A percentile compares a stretch with the other conserved stretches of the same genome.
Evolutionary conservation across 2,888 invertebrate genomes (phyloP).

Genomic region (Lacanobia oleracea): DNA sequence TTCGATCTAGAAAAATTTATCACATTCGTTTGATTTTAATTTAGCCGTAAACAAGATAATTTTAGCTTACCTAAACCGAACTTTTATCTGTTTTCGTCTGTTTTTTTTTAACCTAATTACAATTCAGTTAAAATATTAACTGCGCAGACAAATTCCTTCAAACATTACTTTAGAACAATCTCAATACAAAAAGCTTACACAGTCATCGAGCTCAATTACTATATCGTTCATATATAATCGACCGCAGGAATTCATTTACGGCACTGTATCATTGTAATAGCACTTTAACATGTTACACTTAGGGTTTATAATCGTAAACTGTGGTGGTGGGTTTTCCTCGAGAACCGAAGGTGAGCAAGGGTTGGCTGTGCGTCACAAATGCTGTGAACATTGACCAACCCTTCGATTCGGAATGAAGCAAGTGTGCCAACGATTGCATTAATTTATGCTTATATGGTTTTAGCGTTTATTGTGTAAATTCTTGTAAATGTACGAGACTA

Average conservation of each 20-base stretch:
- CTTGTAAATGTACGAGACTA: background rate
- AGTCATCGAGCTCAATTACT: constrained; percentile 64
- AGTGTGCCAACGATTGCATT: constrained; percentile 53
- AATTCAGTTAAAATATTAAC: background rate
- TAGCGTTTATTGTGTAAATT: constrained; percentile 9
- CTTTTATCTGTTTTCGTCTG: no score
- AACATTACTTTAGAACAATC: constrained; percentile 39
- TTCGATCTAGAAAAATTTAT: no score
- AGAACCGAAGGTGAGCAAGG: constrained; percentile 79
- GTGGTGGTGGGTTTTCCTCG: constrained; percentile 78
- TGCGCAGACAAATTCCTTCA: background rate
- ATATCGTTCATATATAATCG: constrained; percentile 69
- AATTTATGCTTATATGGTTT: constrained; percentile 45
- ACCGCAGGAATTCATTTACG: constrained; percentile 73
- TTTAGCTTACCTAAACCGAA: no score
- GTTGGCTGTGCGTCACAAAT: constrained; percentile 78
- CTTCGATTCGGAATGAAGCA: constrained; percentile 69
- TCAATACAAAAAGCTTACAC: constrained; percentile 59
- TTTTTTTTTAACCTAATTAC: background rate
- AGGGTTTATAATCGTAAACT: constrained; percentile 63
- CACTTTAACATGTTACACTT: constrained; percentile 57
- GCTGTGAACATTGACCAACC: constrained; percentile 70
- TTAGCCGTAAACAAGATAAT: no score
- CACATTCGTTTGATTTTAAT: no score
- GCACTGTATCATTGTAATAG: constrained; percentile 50